These are phyloP conservation scores for Microctonus brassicae DNA, from an alignment of 2,888 invertebrate species.

Conservation along the genomic window DNA sequence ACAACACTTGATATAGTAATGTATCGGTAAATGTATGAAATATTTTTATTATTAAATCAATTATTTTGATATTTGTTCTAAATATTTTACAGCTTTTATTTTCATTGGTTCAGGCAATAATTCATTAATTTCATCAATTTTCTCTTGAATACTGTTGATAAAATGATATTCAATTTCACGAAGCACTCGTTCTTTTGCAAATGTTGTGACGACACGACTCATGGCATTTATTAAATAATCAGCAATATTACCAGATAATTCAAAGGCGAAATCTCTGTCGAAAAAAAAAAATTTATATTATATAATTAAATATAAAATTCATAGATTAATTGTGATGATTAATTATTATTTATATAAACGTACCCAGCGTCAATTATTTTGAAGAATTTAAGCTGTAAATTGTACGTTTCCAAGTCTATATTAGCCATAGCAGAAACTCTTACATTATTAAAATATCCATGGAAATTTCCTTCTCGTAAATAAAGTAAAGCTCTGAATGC, in stretches of 20 bases:
- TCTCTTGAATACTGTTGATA: slow-evolving; percentile 27
- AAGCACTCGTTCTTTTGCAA: slow-evolving; percentile 41
- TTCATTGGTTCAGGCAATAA: slow-evolving; percentile 13
- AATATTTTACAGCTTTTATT: neutral
- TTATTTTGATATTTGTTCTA: neutral
- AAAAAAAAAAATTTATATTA: slow-evolving; percentile 3
- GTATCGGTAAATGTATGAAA: too few species aligned
- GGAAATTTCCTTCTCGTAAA: slow-evolving; percentile 45
- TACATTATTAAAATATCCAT: slow-evolving; percentile 42
- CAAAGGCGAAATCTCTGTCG: slow-evolving; percentile 46
- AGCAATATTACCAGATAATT: slow-evolving; percentile 45
- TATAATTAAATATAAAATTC: neutral
- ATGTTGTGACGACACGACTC: slow-evolving; percentile 33
- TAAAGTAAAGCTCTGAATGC: slow-evolving; percentile 42
- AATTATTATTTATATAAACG: slow-evolving; percentile 23
- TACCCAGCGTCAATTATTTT: slow-evolving; percentile 50
- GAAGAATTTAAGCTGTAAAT: slow-evolving; percentile 42
- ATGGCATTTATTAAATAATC: slow-evolving; percentile 48
- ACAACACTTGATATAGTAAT: too few species aligned
- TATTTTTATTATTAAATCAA: neutral
- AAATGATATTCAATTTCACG: slow-evolving; percentile 35
- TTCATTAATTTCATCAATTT: slow-evolving; percentile 41
- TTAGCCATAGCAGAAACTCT: slow-evolving; percentile 36
- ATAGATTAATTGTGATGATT: neutral
- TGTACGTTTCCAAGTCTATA: slow-evolving; percentile 40